Evolutionary conservation across 1,140 invertebrate species (phyloP).

Genomic region (Melitaea cinxia): DNA sequence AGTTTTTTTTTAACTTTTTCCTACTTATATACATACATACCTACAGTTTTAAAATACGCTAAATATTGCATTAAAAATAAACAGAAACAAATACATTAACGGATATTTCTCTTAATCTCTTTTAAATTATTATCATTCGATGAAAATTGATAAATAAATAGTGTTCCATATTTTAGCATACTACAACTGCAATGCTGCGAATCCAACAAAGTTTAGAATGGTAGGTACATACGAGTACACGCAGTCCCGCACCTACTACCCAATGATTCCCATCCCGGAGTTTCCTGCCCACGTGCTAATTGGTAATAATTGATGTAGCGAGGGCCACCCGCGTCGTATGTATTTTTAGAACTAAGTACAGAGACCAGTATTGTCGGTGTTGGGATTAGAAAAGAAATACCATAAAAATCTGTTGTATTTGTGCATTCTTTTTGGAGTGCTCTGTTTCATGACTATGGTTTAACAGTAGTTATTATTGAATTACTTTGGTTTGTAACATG

Average conservation of each 20-base stretch:
- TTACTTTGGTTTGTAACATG: background rate
- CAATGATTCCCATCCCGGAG: conserved; percentile 24
- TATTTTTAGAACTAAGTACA: conserved; percentile 59
- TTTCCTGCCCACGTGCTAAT: conserved; percentile 64
- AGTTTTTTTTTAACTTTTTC: too few relatives aligned
- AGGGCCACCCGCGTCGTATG: conserved; percentile 67
- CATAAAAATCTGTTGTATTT: conserved; percentile 31
- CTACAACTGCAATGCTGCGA: too few relatives aligned
- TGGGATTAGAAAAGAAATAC: conserved; percentile 20
- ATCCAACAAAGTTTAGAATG: background rate
- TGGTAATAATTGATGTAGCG: conserved; percentile 71
- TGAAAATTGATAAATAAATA: too few relatives aligned
- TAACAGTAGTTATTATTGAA: conserved; percentile 5
- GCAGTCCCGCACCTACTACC: background rate
- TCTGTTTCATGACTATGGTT: conserved; percentile 23
- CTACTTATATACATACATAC: too few relatives aligned
- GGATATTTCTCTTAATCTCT: too few relatives aligned
- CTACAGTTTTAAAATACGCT: too few relatives aligned
- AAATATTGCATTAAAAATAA: too few relatives aligned
- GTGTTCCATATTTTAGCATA: too few relatives aligned
- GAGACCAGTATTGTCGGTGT: conserved; percentile 41
- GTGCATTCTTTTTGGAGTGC: conserved; percentile 26
- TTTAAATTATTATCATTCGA: too few relatives aligned
- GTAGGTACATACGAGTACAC: too few relatives aligned
- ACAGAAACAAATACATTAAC: too few relatives aligned